Conservation (phyloP, 2,888 invertebrate species). For the Andrena fulva region DNA sequence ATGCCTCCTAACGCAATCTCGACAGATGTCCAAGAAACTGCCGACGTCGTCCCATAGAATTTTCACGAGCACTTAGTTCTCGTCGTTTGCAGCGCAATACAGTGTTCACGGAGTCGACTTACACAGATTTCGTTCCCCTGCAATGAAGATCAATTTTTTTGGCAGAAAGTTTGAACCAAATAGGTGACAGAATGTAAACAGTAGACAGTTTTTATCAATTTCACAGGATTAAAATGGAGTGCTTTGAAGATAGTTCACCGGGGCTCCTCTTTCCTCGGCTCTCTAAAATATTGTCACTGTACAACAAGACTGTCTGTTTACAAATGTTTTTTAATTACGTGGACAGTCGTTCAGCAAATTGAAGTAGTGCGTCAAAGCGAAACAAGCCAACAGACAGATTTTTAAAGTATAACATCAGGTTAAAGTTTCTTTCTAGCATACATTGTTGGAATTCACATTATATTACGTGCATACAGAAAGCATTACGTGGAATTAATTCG, state of each 20-base stretch:
- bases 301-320: constrained; percentile 7
- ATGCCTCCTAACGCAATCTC: constrained; percentile 3
- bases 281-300: constrained; percentile 16
- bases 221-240: not conserved
- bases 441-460: not conserved
- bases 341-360: constrained; percentile 32
- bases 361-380: constrained; percentile 21
- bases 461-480: not conserved
- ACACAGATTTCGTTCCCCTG: no score
- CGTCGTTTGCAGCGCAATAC: no score
- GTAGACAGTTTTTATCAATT: not conserved
- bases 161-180: no score
- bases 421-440: not conserved
- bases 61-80: not conserved
- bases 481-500: not conserved
- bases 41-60: not conserved
- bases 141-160: no score
- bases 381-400: constrained; percentile 2
- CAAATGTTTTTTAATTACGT: constrained; percentile 38
- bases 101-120: no score
- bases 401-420: not conserved
- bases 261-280: not conserved
- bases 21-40: not conserved
- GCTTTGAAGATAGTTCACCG: not conserved
- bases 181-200: no score